Percentiles rank a stretch among this genome's conserved stretches.
Evolutionary conservation across 2,797 vertebrate genomes (phyloP).

Genomic region (Enteromius radiatus): DNA sequence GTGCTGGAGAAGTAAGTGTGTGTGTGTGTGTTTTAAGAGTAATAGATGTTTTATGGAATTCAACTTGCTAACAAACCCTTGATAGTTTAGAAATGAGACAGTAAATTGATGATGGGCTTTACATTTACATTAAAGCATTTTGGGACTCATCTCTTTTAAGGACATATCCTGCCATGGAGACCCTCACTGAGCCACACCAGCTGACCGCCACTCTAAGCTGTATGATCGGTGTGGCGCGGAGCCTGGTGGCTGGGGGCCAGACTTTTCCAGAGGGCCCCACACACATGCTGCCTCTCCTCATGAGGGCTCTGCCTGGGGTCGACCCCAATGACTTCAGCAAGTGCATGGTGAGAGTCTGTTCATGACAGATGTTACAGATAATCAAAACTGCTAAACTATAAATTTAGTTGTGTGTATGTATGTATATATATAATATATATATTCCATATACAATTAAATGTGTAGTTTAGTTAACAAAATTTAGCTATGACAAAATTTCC

Average conservation of each 20-base stretch:
- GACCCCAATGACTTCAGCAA: conserved; percentile 99
- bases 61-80: not conserved
- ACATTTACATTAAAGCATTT: not conserved
- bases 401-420: no score
- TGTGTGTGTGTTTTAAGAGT: not conserved
- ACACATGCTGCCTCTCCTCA: conserved; percentile 95
- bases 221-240: conserved; percentile 95
- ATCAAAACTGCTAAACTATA: not conserved
- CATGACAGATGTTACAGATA: not conserved
- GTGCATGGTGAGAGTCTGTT: conserved; percentile 87
- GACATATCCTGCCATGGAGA: conserved; percentile 96
- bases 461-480: no score
- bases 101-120: not conserved
- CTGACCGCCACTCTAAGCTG: conserved; percentile 96
- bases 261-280: conserved; percentile 95
- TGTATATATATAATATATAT: no score
- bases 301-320: conserved; percentile 95
- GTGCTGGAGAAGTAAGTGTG: conserved; percentile 92
- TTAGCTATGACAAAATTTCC: no score
- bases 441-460: no score
- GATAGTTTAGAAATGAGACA: not conserved
- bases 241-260: conserved; percentile 88
- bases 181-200: conserved; percentile 96
- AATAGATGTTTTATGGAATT: not conserved
- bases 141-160: conserved; percentile 66